Evolutionary conservation across 2,797 vertebrate genomes (phyloP).

Genomic region (Knipowitschia caucasica): DNA sequence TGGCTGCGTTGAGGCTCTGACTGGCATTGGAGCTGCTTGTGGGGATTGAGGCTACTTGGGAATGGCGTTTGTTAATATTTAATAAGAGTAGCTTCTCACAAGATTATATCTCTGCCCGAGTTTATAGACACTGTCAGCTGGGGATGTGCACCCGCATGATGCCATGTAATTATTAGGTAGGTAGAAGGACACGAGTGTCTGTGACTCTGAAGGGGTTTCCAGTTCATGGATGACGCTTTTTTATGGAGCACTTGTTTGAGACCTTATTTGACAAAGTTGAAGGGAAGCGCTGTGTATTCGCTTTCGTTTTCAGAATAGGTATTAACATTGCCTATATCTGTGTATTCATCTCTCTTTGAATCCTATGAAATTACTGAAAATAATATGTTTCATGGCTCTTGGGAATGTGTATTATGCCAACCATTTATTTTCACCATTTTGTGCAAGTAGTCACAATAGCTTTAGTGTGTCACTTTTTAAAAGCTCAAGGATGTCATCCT

Average conservation of each 20-base stretch:
- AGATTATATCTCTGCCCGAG: constrained; percentile 73
- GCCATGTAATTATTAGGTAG: constrained; percentile 66
- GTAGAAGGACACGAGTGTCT: constrained; percentile 37
- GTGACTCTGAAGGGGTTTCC: constrained; percentile 24
- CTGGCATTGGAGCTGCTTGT: constrained; percentile 67
- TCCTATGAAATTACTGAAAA: constrained; percentile 53
- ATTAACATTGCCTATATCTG: constrained; percentile 25
- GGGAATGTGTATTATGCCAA: constrained; percentile 61
- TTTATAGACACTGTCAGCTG: constrained; percentile 71
- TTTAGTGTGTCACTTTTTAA: constrained; percentile 69
- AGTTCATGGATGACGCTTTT: constrained; percentile 37
- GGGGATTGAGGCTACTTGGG: constrained; percentile 74
- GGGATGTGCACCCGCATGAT: constrained; percentile 65
- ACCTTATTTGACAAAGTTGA: constrained; percentile 43
- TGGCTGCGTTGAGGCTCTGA: constrained; percentile 54
- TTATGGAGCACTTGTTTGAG: constrained; percentile 16
- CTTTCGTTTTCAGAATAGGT: constrained; percentile 40
- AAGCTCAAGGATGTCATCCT: constrained; percentile 70
- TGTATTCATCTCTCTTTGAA: constrained; percentile 45
- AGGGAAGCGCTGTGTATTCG: constrained; percentile 47
- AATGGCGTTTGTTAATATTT: constrained; percentile 80
- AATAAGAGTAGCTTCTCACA: constrained; percentile 76
- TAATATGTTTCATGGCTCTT: constrained; percentile 55
- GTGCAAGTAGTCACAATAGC: constrained; percentile 62
- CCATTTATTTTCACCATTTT: constrained; percentile 52